Evolutionary conservation across 2,888 invertebrate species (phyloP).

Genomic region (Drosophila demipolita): DNA sequence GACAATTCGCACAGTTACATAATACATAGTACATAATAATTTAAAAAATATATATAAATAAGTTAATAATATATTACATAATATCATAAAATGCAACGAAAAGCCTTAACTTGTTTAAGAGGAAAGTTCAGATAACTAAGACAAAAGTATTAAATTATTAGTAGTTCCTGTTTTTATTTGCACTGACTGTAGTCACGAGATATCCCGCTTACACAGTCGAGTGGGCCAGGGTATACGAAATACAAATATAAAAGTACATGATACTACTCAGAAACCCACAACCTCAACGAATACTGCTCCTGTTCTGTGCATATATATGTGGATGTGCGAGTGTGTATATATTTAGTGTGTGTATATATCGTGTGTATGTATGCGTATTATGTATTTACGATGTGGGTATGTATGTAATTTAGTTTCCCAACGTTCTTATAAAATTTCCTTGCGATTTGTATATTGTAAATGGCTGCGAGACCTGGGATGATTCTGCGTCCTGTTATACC

Average conservation of each 20-base stretch:
- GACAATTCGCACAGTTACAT: background rate
- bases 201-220: background rate
- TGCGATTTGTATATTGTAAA: conserved; percentile 50
- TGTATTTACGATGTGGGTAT: conserved; percentile 4
- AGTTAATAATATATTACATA: background rate
- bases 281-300: background rate
- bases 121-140: background rate
- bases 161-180: background rate
- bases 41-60: background rate
- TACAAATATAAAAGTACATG: conserved; percentile 5
- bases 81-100: background rate
- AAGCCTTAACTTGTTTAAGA: background rate
- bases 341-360: conserved; percentile 1
- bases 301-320: background rate
- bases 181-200: background rate
- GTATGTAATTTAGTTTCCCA: conserved; percentile 30
- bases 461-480: conserved; percentile 45
- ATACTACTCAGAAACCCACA: background rate
- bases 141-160: background rate
- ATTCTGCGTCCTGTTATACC: conserved; percentile 52
- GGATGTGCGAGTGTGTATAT: background rate
- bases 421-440: conserved; percentile 53
- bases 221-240: background rate
- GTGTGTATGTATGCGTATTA: background rate
- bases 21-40: background rate